phyloP scores from a whole-genome alignment of 2,888 invertebrate genomes.

The Acanthosepion lycidas region DNA sequence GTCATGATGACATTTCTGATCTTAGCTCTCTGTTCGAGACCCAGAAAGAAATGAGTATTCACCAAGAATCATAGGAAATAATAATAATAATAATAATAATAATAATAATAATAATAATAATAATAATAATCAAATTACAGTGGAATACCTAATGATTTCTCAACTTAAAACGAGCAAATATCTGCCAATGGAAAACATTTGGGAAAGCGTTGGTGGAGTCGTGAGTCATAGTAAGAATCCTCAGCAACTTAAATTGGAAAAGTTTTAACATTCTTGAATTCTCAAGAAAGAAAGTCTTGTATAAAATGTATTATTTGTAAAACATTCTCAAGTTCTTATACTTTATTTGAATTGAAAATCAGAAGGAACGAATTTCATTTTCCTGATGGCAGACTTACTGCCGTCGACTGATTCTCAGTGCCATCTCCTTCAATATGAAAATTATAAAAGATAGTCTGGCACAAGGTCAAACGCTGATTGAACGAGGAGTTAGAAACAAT shows the following conservation, averaged over 20 bases:
- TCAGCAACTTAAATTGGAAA: not conserved
- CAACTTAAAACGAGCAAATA: not conserved
- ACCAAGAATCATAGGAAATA: too few species aligned
- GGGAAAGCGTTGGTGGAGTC: not conserved
- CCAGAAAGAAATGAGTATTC: too few species aligned
- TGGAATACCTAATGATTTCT: too few species aligned
- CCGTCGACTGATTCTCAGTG: not conserved
- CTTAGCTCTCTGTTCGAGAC: too few species aligned
- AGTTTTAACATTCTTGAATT: not conserved
- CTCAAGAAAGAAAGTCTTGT: not conserved
- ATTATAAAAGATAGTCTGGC: not conserved
- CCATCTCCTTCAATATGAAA: not conserved
- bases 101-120: too few species aligned
- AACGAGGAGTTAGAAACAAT: too few species aligned
- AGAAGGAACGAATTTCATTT: not conserved
- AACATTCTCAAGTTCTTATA: too few species aligned
- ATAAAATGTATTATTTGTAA: not conserved
- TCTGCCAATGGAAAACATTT: not conserved
- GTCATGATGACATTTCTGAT: too few species aligned
- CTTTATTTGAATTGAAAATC: not conserved
- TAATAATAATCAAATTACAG: too few species aligned
- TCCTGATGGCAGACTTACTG: not conserved
- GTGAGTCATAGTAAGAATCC: not conserved
- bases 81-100: too few species aligned
- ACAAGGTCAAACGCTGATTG: not conserved